These are phyloP conservation scores for Zosterops borbonicus DNA, from an alignment of 2,113 vertebrate species.

Conservation along the genomic window DNA sequence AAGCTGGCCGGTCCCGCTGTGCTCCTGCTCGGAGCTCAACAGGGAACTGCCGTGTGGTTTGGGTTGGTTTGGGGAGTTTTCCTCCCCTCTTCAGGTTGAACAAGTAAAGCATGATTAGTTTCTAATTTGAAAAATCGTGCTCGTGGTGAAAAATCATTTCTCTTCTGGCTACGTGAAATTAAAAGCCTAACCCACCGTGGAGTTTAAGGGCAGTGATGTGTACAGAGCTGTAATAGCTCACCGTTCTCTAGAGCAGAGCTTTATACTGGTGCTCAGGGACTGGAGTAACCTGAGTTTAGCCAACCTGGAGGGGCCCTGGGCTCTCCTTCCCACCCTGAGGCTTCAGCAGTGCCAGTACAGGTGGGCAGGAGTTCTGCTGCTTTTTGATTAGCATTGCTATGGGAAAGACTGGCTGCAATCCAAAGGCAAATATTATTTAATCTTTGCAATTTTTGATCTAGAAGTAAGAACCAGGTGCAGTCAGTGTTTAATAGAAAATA, in stretches of 20 bases:
- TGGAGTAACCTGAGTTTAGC: background rate
- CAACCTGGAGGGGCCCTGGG: too few relatives aligned
- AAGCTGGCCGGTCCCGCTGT: rapidly evolving
- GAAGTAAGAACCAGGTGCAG: background rate
- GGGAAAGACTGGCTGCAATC: background rate
- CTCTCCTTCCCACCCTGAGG: background rate
- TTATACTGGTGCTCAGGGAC: background rate
- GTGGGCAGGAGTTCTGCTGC: background rate
- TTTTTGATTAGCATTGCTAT: background rate
- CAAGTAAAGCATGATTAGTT: background rate
- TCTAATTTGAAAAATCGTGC: background rate
- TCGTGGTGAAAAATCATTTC: background rate
- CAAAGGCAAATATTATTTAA: background rate
- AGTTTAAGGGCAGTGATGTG: background rate
- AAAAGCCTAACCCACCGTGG: background rate
- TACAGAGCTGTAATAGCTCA: background rate
- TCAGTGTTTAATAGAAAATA: background rate
- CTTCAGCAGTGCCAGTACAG: background rate
- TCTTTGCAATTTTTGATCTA: background rate
- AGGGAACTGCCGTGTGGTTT: background rate
- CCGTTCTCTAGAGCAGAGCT: background rate
- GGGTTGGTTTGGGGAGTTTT: background rate
- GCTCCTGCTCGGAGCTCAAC: rapidly evolving
- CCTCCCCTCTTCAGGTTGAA: background rate
- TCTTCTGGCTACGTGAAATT: background rate